Evolutionary conservation across 2,797 vertebrate genomes (phyloP), one percentile per base, ranked within the genome.

Genomic region (Phrynocephalus guinanensis): DNA sequence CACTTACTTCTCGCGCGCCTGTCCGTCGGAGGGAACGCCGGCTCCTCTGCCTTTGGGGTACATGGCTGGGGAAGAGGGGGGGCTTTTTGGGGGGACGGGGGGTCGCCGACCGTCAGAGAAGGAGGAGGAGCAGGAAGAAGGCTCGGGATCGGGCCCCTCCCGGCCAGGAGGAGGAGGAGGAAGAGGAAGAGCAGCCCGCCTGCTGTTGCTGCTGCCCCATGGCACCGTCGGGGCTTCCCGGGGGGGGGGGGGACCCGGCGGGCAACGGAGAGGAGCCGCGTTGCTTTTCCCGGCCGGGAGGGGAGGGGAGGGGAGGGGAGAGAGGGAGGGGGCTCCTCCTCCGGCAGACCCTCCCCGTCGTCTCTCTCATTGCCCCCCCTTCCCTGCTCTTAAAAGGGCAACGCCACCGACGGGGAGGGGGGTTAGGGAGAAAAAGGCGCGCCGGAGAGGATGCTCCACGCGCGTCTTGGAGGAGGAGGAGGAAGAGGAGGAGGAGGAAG

Each of bases 1-100:
- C 93, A 98, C 98, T 99, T 97, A 99, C 98, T 99, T 99, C 97
- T 98, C 98, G 95, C 98, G 97, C 48, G 98, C 98, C 96, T 98
- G 98, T 96, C 97, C 98, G 93, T 99, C 98, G 94, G 98, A 99
- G 94, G 98, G 98, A 95, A 98, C 98, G 91, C 87, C 92, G 92
- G 98, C 97, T 97, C 91, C 94, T 91, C 98, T 98, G 97, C 98
- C 98, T 95, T 99, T 99, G 97, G 97, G 98, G 98, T 98, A 98
- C 98, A 99, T 99, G 95, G 98, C 97, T 98, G 98, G 98, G 98
- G 3, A 44, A 44, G 38, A 44, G 38, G 98, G 33, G 33, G 98
- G 97, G 98, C 6, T 20, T 28, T 44, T 44, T 44, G 2, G 3
- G 60, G 20, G 56, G 97, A 97, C 33, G 96, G 96, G 93, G 97